Base-by-base conservation (phyloP, 2,888 invertebrate genomes). In the Osmoderma eremita region DNA sequence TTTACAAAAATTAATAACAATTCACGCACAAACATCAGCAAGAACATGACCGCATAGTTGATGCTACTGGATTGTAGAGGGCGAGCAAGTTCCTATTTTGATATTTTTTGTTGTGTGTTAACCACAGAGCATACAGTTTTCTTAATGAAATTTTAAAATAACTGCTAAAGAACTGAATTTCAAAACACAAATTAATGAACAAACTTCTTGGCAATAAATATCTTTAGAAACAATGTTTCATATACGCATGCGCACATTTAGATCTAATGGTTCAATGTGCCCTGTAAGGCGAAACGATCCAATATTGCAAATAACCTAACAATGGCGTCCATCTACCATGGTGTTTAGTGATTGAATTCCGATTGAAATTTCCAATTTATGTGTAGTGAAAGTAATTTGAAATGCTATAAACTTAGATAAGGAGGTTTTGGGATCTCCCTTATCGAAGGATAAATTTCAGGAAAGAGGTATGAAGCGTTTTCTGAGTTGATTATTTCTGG, bases 1-100 rank as follows among this genome's bases (percentile, higher is more conserved):
- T 8, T 1, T 36, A 48, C 45, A 45, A 61, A 61, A 61, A 61
- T 61, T 61, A 61, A 61, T 45, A 61, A 61, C 58, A 61, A 61
- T 61, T 61, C 17, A 54, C 45, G 3, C 30, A 61, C 24, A 30
- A 61, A 61, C 58, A 45, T 45, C 58, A 61, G 30, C 20, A 17
- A 6, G 45, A 45, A 61, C 58, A 61, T 48, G n/a, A 45, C 30
- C 24, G 17, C 45, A 41, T 30, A 45, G n/a, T 48, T 61, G n/a
- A 15, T n/a, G 17, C 58, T 61, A 61, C 22, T 61, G 24, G 17
- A 30, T 12, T 61, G n/a, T 18, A 61, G 58, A 61, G 30, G 50
- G 50, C 22, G 45, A 13, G 45, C 24, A 8, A 3, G 18, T 20
- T 18, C 12, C 2, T n/a, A 48, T 20, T 15, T 42, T 42, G 13